Conservation (phyloP, 2,888 invertebrate species). For the Crioceris asparagi region DNA sequence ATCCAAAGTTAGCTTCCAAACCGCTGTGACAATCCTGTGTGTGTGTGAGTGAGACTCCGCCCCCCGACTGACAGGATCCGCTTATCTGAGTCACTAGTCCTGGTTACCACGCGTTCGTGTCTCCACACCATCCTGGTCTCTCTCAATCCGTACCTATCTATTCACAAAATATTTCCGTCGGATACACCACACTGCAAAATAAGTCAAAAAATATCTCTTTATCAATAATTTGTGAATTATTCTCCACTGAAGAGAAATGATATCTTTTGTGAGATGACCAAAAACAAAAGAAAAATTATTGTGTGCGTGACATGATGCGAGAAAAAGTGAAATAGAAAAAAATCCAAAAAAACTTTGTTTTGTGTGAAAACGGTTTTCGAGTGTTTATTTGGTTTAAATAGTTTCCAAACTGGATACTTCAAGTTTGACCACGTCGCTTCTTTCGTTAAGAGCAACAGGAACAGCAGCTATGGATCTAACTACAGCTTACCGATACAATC, state of each 20-base stretch:
- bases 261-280: neutral
- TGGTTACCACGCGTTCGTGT: conserved; percentile 33
- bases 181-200: neutral
- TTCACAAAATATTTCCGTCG: conserved; percentile 4
- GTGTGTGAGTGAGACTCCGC: conserved; percentile 26
- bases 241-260: neutral
- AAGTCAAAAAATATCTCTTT: too few relatives aligned
- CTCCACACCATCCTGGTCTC: conserved; percentile 18
- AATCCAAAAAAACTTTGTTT: neutral
- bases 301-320: neutral
- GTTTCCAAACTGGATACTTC: conserved; percentile 54
- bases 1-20: conserved; percentile 36
- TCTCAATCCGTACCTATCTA: conserved; percentile 7
- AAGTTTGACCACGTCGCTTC: conserved; percentile 56
- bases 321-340: neutral
- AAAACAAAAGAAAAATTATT: neutral
- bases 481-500: conserved; percentile 91
- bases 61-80: conserved; percentile 32
- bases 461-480: conserved; percentile 77
- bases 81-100: conserved; percentile 37
- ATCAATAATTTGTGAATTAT: neutral
- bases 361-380: neutral
- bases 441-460: conserved; percentile 52
- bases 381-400: neutral
- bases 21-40: conserved; percentile 37